Base-by-base conservation (phyloP, 2,888 invertebrate genomes). In the Ptilodon capucinus region DNA sequence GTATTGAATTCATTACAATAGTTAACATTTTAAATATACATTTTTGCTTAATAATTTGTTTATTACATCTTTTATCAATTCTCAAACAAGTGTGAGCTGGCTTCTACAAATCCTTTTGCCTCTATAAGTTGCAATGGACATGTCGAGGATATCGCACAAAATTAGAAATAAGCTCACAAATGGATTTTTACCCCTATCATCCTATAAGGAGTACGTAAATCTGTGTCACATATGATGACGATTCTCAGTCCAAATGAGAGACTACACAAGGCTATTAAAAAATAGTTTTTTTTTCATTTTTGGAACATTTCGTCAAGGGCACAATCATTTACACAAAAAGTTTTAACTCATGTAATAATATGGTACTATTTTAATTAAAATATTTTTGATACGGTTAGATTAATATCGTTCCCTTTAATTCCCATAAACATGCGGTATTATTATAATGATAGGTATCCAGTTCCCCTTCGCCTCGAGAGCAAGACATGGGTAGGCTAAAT, bases 121-220 rank as follows among this genome's bases (percentile, higher is more conserved):
- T 66, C 66, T 57, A 74, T 76, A 73, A 75, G 67, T 71, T 68
- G 66, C 74, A 71, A 64, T 66, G 71, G 70, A 65, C 68, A 62
- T 68, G 65, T 56, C 55, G 55, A 59, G 62, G 53, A 50, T 36
- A 56, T 45, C 50, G 35, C 43, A 48, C 49, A 53, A 52, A 64
- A 65, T 70, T 59, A 64, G 55, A 57, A 46, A 42, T n/a, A 17
- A 48, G 54, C 61, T 65, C 57, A 57, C 58, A 50, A 61, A 58
- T 57, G 54, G 59, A 54, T 39, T 68, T 70, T 68, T 62, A 62
- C 47, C 57, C 60, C 54, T 60, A 64, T 59, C 56, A 58, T 56
- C 52, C 58, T 44, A 51, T 63, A 51, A 49, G 40, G 60, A 46
- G 48, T n/a, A n/a, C n/a, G n/a, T 17, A 49, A 43, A 45, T 51